Evolutionary conservation across 2,113 vertebrate species (phyloP).

Genomic region (Semnornis frantzii): DNA sequence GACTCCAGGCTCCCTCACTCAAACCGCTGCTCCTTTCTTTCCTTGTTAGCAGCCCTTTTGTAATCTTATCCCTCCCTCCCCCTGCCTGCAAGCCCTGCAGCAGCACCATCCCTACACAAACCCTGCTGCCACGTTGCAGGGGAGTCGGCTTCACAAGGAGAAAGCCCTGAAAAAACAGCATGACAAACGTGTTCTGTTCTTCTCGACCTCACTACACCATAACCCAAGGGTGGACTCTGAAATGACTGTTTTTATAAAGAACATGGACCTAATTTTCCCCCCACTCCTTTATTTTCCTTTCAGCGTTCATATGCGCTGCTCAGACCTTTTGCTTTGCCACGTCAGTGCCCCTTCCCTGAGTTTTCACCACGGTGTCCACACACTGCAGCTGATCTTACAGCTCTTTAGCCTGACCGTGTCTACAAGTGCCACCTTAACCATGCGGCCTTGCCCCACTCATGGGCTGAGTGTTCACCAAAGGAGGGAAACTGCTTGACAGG

Average conservation of each 20-base stretch:
- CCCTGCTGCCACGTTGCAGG: neutral
- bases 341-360: fast-evolving
- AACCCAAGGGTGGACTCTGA: neutral
- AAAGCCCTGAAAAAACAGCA: neutral
- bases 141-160: neutral
- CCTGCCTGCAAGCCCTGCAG: neutral
- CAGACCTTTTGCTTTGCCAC: neutral
- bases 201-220: fast-evolving
- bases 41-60: neutral
- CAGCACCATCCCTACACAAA: neutral
- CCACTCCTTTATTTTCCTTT: neutral
- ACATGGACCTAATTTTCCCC: neutral
- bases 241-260: neutral
- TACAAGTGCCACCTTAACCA: fast-evolving
- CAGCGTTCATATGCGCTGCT: neutral
- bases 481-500: neutral
- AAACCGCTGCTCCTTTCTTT: neutral
- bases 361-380: neutral
- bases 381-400: fast-evolving
- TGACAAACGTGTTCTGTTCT: neutral
- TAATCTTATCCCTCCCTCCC: neutral
- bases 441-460: fast-evolving
- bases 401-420: fast-evolving
- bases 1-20: neutral
- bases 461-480: fast-evolving